Evolutionary conservation across 2,888 invertebrate species (phyloP), one percentile per base, ranked within the genome.

Genomic region (Poecilobothrus nobilitatus): DNA sequence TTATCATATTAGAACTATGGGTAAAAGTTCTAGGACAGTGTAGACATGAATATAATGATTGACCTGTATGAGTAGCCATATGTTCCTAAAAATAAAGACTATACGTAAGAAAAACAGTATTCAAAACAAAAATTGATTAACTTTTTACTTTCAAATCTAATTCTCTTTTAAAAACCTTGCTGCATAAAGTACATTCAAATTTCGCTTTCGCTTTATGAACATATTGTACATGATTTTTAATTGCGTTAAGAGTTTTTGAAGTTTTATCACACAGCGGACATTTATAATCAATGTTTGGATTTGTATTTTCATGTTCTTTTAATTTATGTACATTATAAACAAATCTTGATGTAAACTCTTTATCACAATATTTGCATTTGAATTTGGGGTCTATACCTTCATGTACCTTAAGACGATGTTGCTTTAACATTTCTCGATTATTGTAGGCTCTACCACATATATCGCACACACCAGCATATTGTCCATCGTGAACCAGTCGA

Each of bases 21-120:
- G 81, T 82, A 71, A 82, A 82, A 6, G 80, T 82, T 73, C 78
- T 79, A 1, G 80, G 75, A 68, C 81, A 82, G 69, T 80, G 78
- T 0, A 79, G 79, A 66, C 82, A 82, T 67, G 76, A 80, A 72
- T 82, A 82, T 3, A 82, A 72, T 67, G 78, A 78, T 70, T 81
- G 80, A 18, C 80, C 80, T 0, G 81, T 81, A 61, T 82, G 82
- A 18, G 77, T 78, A 20, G 82, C 78, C 77, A 81, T 53, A 53
- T 53, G 53, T 18, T 53, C 53, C 53, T 27, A 27, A 27, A 27
- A 27, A 27, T 27, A 4, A n/a, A 27, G 27, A 27, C 5, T 27
- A 27, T 27, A 27, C 27, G 27, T 27, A n/a, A n/a, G n/a, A n/a
- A n/a, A n/a, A n/a, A n/a, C n/a, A n/a, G n/a, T n/a, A n/a, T n/a